Evolutionary conservation across 1,140 invertebrate species (phyloP), one percentile per base, ranked within the genome.

Genomic region (Akabosia matsudoensis): DNA sequence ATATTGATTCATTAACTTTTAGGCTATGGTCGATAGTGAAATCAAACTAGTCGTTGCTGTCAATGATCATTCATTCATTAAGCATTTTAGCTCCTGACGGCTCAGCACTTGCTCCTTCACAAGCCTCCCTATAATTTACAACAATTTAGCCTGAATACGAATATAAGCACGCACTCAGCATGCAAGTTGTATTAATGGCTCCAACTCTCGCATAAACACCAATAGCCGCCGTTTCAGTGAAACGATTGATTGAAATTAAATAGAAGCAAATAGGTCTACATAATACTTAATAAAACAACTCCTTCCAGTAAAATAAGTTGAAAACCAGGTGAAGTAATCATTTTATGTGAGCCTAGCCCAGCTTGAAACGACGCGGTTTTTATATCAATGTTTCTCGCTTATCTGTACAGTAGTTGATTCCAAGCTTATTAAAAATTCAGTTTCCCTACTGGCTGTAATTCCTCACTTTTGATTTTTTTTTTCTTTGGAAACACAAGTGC

Each of bases 171-270:
- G 54, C 7, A 16, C 54, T 4, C 13, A 61, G 7, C 54, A 61
- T 22, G 54, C 54, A 13, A 61, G 54, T 61, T 61, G 54, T 61
- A 61, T 61, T 4, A 7, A 4, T 61, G 14, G 13, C 24, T 61
- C 24, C 24, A 4, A n/a, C 54, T 61, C 24, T 22, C 54, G 7
- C 54, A 13, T 61, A 18, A 45, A 45, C 37, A 45, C 37, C n/a
- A n/a, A n/a, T n/a, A n/a, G n/a, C n/a, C 45, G n/a, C n/a, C n/a
- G 45, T 13, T 24, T 24, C 14, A 61, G 13, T 22, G 54, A 61
- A 61, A 61, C 61, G 61, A 67, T 67, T 67, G 61, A 67, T 67
- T 24, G 61, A 10, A 67, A 67, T 67, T 67, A 67, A 67, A 67
- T 67, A 31, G 61, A 4, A 28, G 22, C 61, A 67, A 67, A 67